Evolutionary conservation across 2,888 invertebrate species (phyloP).

Genomic region (Nowickia ferox): DNA sequence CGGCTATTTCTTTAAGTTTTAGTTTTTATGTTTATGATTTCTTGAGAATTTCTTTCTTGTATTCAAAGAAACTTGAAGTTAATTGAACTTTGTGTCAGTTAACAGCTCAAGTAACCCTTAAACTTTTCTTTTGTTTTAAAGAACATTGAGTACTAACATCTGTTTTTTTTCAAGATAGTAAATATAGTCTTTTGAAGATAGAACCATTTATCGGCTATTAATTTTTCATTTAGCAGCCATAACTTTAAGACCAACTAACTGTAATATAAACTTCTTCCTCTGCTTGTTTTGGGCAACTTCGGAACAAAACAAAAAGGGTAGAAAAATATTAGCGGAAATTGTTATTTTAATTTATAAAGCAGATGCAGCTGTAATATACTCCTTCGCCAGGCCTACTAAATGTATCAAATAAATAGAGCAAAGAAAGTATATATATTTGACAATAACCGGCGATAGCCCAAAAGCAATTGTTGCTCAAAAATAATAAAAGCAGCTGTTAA

Average conservation of each 20-base stretch:
- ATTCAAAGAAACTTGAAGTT: conserved; percentile 25
- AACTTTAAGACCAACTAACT: conserved; percentile 61
- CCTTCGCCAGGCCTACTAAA: neutral
- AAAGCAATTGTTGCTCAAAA: neutral
- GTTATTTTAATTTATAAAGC: conserved; percentile 26
- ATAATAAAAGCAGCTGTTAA: conserved; percentile 8
- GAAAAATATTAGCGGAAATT: conserved; percentile 69
- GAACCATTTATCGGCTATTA: conserved; percentile 33
- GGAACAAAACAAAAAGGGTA: conserved; percentile 36
- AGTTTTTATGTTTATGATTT: conserved; percentile 28
- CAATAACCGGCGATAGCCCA: conserved; percentile 2
- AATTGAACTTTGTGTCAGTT: conserved; percentile 24
- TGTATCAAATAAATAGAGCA: conserved; percentile 63
- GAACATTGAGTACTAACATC: conserved; percentile 22
- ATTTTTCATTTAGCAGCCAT: conserved; percentile 12
- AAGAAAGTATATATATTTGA: conserved; percentile 61
- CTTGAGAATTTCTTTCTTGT: conserved; percentile 5
- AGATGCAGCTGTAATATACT: conserved; percentile 49
- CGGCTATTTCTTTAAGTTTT: neutral
- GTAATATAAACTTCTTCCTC: conserved; percentile 15
- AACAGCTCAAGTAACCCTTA: conserved; percentile 28
- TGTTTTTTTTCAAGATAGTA: conserved; percentile 46
- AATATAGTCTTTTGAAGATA: conserved; percentile 12
- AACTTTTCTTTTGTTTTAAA: neutral
- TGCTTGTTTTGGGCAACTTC: neutral